Evolutionary conservation across 2,888 invertebrate species (phyloP).

Genomic region (Hypselothyrea guttata): DNA sequence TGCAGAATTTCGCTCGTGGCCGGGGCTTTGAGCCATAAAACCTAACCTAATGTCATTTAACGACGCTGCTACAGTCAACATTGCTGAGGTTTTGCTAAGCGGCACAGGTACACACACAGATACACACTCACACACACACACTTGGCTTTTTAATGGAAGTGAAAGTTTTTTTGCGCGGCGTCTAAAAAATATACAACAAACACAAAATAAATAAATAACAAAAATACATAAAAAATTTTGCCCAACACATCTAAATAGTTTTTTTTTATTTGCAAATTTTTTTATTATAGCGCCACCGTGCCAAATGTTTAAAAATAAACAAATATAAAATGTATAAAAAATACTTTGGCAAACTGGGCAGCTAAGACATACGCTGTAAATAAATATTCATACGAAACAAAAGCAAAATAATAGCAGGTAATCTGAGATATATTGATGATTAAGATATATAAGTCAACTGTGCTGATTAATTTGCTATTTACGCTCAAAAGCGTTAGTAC

Average conservation of each 20-base stretch:
- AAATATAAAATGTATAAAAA: constrained; percentile 10
- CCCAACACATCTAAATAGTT: constrained; percentile 54
- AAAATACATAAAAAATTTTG: constrained; percentile 32
- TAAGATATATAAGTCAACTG: too few relatives aligned
- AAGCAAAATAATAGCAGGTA: not conserved
- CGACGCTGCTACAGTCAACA: constrained; percentile 35
- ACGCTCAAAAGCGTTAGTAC: too few relatives aligned
- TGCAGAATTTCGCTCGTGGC: constrained; percentile 67
- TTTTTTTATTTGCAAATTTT: constrained; percentile 31
- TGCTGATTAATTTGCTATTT: too few relatives aligned
- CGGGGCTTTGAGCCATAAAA: constrained; percentile 56
- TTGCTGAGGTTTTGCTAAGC: constrained; percentile 40
- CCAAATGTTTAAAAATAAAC: constrained; percentile 53
- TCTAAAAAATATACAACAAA: constrained; percentile 38
- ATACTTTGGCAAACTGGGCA: not conserved
- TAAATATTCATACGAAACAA: not conserved
- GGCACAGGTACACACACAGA: constrained; percentile 64
- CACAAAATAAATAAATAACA: constrained; percentile 24
- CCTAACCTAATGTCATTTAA: constrained; percentile 73
- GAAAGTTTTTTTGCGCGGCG: constrained; percentile 66
- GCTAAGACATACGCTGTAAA: not conserved
- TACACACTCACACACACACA: constrained; percentile 12
- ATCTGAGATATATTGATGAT: too few relatives aligned
- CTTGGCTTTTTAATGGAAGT: constrained; percentile 73
- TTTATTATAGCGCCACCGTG: constrained; percentile 57